Conservation (phyloP, 2,888 invertebrate genomes). For the Ormia ochracea region DNA sequence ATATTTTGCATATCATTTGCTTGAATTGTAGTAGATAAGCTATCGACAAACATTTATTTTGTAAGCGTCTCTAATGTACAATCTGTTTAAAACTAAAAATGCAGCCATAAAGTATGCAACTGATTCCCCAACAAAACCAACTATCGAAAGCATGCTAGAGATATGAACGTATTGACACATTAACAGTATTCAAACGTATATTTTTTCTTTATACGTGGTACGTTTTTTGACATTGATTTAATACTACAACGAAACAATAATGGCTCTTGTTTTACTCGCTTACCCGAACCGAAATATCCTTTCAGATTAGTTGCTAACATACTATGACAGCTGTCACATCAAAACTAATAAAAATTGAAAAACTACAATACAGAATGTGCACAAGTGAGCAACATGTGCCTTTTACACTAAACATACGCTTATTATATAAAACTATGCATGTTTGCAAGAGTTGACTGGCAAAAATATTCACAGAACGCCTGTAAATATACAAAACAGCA, state of each 20-base stretch:
- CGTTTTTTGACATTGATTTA: slow-evolving; percentile 40
- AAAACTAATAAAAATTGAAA: slow-evolving; percentile 56
- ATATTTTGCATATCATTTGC: too few species aligned
- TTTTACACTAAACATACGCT: not conserved
- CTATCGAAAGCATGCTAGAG: not conserved
- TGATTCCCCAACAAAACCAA: not conserved
- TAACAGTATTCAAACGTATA: slow-evolving; percentile 8
- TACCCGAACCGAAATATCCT: slow-evolving; percentile 13
- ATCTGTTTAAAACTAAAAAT: not conserved
- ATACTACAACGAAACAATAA: slow-evolving; percentile 32
- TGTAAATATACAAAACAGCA: slow-evolving; percentile 26
- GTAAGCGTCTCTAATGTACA: not conserved
- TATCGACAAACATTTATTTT: not conserved
- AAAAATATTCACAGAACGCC: not conserved
- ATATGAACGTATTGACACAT: slow-evolving; percentile 50
- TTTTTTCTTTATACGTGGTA: not conserved
- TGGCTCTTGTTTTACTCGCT: slow-evolving; percentile 16
- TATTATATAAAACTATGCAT: not conserved
- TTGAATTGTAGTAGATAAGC: too few species aligned
- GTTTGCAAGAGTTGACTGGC: not conserved
- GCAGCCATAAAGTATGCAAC: slow-evolving; percentile 35
- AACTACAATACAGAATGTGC: slow-evolving; percentile 21
- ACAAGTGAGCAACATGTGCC: slow-evolving; percentile 47
- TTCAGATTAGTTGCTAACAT: slow-evolving; percentile 59
- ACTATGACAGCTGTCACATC: slow-evolving; percentile 61